A percentile compares a stretch with the other conserved stretches of the same genome.
These are phyloP conservation scores for Thecocarcelia acutangulata DNA, from an alignment of 2,888 invertebrate genomes.

Conservation along the genomic window DNA sequence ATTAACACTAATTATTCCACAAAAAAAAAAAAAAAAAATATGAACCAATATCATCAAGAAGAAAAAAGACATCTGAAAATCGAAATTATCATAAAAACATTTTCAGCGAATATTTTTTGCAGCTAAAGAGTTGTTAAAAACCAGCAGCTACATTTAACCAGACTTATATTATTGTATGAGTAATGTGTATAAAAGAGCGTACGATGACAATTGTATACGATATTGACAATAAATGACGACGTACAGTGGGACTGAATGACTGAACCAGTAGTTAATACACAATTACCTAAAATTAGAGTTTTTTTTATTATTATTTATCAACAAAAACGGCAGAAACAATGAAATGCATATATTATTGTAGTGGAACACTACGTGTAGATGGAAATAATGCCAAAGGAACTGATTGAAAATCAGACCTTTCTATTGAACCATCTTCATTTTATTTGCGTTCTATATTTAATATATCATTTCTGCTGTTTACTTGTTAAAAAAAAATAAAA, in stretches of 20 bases:
- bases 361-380: no score
- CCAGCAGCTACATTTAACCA: constrained; percentile 13
- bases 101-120: constrained; percentile 24
- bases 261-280: no score
- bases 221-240: constrained; percentile 24
- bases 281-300: no score
- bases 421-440: no score
- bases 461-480: no score
- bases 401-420: no score
- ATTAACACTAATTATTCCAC: constrained; percentile 27
- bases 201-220: constrained; percentile 39
- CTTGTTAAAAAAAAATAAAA: no score
- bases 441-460: no score
- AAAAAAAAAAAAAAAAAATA: constrained; percentile 41
- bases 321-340: no score
- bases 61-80: constrained; percentile 42
- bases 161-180: constrained; percentile 38
- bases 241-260: not conserved
- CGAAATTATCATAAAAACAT: constrained; percentile 24
- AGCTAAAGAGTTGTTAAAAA: constrained; percentile 11
- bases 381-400: no score
- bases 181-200: constrained; percentile 54
- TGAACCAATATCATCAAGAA: constrained; percentile 26
- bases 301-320: no score
- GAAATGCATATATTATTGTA: no score